These are phyloP conservation scores for Tragelaphus buxtoni DNA, from an alignment of 2,113 vertebrate species.

Conservation along the genomic window DNA sequence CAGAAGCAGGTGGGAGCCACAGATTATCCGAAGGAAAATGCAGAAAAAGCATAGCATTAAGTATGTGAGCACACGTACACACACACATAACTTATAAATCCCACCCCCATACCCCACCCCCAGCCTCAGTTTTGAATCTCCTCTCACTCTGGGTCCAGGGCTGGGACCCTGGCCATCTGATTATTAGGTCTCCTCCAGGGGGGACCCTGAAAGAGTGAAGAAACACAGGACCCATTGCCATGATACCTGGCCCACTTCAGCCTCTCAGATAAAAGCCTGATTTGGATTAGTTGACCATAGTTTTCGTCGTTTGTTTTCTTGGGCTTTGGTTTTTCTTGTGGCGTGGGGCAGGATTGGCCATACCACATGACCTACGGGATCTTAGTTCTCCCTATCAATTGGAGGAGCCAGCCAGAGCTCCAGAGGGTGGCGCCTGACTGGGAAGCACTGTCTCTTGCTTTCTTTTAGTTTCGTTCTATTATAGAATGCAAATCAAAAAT, in stretches of 20 bases:
- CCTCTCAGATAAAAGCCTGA: neutral
- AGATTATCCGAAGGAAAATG: neutral
- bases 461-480: neutral
- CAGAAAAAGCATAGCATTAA: neutral
- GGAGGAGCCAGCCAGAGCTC: neutral
- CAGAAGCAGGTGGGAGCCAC: neutral
- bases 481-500: neutral
- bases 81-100: fast-evolving
- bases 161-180: neutral
- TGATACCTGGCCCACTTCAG: neutral
- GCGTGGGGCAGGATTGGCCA: neutral
- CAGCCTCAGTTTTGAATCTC: neutral
- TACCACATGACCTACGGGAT: fast-evolving
- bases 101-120: too few relatives aligned
- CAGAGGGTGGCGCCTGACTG: neutral
- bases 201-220: neutral
- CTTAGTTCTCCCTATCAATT: neutral
- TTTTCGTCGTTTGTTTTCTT: neutral
- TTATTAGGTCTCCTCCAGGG: neutral
- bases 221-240: neutral
- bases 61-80: fast-evolving
- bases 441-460: neutral
- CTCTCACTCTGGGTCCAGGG: neutral
- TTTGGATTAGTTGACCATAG: neutral
- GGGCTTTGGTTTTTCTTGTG: neutral